phyloP scores from a whole-genome alignment of 2,113 vertebrate genomes.

The Cacatua alba region DNA sequence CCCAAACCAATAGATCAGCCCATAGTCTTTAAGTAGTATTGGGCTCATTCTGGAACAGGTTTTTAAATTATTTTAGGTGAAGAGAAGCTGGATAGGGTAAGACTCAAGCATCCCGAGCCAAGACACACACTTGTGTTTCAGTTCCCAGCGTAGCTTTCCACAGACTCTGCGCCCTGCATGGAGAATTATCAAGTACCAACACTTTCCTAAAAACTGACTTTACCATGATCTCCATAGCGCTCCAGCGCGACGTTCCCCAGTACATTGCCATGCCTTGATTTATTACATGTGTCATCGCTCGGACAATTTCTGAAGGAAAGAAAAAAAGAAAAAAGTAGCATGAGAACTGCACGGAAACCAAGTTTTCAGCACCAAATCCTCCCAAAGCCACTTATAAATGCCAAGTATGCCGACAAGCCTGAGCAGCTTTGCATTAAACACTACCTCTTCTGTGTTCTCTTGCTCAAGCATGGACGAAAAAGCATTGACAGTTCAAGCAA shows the following conservation, averaged over 20 bases:
- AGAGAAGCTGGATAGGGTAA: background rate
- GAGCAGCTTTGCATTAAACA: fast-evolving
- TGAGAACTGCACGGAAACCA: background rate
- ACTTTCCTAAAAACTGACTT: background rate
- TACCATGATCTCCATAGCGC: slow-evolving; percentile 98
- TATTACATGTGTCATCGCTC: slow-evolving; percentile 96
- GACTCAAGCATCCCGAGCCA: fast-evolving
- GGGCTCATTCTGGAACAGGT: fast-evolving
- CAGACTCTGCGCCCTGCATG: background rate
- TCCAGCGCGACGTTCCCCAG: slow-evolving; percentile 98
- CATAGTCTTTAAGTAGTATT: fast-evolving
- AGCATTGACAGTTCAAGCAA: fast-evolving
- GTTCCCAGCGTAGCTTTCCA: background rate
- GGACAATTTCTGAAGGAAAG: slow-evolving; percentile 85
- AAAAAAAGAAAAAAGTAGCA: fast-evolving
- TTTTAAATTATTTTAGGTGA: fast-evolving
- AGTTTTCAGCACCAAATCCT: background rate
- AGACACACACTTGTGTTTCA: background rate
- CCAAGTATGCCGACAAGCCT: fast-evolving
- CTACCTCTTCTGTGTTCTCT: fast-evolving
- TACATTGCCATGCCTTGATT: slow-evolving; percentile 99
- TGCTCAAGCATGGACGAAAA: fast-evolving
- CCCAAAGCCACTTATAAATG: background rate
- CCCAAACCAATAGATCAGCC: background rate
- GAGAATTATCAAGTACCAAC: background rate